Percentiles rank a stretch among this genome's conserved stretches.
Evolutionary conservation across 37 sponge, comb jelly and placozoan species (phyloP).

Genomic region (Haliclona indistincta): DNA sequence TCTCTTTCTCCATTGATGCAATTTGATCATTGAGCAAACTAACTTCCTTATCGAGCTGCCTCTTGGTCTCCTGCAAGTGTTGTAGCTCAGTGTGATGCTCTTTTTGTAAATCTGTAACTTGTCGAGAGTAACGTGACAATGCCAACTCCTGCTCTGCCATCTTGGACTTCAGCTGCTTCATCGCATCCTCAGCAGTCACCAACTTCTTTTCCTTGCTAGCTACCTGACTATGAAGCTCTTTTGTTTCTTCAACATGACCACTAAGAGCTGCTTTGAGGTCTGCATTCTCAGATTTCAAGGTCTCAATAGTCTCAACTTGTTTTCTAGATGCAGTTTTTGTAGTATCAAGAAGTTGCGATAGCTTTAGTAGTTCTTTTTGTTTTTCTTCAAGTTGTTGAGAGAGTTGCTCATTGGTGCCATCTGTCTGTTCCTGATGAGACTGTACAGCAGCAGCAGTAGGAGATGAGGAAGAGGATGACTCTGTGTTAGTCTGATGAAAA

Average conservation of each 20-base stretch:
- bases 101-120: not conserved
- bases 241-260: constrained; percentile 13
- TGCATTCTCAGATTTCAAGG: not conserved
- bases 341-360: constrained; percentile 2
- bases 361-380: not conserved
- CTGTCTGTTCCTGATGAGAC: not conserved
- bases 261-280: not conserved
- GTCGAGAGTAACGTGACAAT: no score
- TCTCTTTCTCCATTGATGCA: not conserved
- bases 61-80: not conserved
- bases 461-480: no score
- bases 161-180: not conserved
- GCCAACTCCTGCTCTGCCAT: constrained; percentile 6
- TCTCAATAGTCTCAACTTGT: not conserved
- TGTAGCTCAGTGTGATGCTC: not conserved
- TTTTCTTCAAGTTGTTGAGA: not conserved
- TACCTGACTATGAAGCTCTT: constrained; percentile 22
- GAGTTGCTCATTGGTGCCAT: not conserved
- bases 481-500: no score
- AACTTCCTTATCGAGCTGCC: not conserved
- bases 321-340: not conserved
- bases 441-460: no score
- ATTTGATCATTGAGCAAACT: not conserved
- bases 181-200: not conserved
- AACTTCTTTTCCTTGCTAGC: not conserved